A percentile compares a stretch with the other conserved stretches of the same genome.
Conservation (phyloP, 2,888 invertebrate genomes). For the Linnaemya tessellans region DNA sequence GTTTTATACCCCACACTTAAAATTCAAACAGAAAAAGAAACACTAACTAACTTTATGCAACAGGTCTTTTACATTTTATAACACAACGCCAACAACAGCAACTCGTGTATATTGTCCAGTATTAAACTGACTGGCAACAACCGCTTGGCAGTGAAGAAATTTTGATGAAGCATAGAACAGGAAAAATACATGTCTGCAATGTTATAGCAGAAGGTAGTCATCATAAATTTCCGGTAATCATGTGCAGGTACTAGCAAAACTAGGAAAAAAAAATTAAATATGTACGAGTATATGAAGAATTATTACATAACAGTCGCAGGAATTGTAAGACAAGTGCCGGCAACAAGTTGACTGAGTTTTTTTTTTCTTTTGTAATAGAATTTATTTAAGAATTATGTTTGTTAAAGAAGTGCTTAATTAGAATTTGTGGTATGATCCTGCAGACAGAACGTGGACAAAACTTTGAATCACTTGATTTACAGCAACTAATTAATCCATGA, state of each 20-base stretch:
- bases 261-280: conserved; percentile 8
- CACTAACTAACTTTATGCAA: conserved; percentile 49
- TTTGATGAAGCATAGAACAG: conserved; percentile 11
- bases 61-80: conserved; percentile 57
- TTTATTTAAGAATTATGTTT: conserved; percentile 7
- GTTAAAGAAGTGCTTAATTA: conserved; percentile 20
- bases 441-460: neutral
- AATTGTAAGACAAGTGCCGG: conserved; percentile 39
- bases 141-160: conserved; percentile 23
- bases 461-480: neutral
- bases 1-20: conserved; percentile 62
- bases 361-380: neutral
- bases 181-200: conserved; percentile 35
- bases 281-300: neutral
- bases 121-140: conserved; percentile 57
- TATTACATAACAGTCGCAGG: conserved; percentile 48
- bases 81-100: neutral
- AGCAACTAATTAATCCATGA: neutral
- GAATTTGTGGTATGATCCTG: neutral
- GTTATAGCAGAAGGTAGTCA: conserved; percentile 63
- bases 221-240: conserved; percentile 72
- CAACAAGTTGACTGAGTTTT: conserved; percentile 35
- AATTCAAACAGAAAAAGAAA: conserved; percentile 32
- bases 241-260: conserved; percentile 28
- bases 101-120: conserved; percentile 16